These are phyloP conservation scores for Pseudomugil tenellus DNA, from an alignment of 2,797 vertebrate species.

Conservation along the genomic window DNA sequence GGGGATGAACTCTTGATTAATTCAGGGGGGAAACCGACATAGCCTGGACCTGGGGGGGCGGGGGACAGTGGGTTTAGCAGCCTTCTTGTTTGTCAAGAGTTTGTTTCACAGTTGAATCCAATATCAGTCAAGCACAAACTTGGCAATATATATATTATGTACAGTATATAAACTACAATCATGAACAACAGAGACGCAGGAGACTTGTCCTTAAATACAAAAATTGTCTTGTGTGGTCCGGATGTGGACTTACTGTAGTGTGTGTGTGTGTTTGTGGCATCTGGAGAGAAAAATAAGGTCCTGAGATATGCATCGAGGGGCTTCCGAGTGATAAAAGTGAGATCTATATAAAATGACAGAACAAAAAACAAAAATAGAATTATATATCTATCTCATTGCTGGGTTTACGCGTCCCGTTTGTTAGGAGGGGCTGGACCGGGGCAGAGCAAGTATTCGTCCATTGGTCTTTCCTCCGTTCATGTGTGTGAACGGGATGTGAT, in stretches of 20 bases:
- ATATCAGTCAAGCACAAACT: conserved; percentile 77
- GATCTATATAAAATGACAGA: conserved; percentile 76
- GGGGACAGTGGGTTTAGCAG: conserved; percentile 76
- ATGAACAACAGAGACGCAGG: conserved; percentile 63
- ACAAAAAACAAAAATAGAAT: conserved; percentile 74
- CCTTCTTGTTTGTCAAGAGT: conserved; percentile 82
- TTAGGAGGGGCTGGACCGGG: conserved; percentile 93
- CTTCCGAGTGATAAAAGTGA: conserved; percentile 75
- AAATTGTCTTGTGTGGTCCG: conserved; percentile 62
- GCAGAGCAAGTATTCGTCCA: conserved; percentile 90
- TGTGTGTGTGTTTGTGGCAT: conserved; percentile 82
- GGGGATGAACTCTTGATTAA: conserved; percentile 49
- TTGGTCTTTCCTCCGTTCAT: conserved; percentile 99
- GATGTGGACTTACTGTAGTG: conserved; percentile 78
- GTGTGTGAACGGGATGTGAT: conserved; percentile 93
- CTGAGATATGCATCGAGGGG: conserved; percentile 87
- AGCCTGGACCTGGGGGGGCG: conserved; percentile 44
- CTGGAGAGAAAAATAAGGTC: conserved; percentile 81
- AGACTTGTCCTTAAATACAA: conserved; percentile 77
- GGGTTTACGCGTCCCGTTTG: conserved; percentile 48
- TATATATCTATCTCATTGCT: conserved; percentile 62
- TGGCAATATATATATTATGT: conserved; percentile 64
- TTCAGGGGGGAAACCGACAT: conserved; percentile 19
- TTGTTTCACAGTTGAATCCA: conserved; percentile 87
- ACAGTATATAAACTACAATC: conserved; percentile 73